Base-by-base conservation (phyloP, 2,888 invertebrate species). In the Eumerus sabulonum region DNA sequence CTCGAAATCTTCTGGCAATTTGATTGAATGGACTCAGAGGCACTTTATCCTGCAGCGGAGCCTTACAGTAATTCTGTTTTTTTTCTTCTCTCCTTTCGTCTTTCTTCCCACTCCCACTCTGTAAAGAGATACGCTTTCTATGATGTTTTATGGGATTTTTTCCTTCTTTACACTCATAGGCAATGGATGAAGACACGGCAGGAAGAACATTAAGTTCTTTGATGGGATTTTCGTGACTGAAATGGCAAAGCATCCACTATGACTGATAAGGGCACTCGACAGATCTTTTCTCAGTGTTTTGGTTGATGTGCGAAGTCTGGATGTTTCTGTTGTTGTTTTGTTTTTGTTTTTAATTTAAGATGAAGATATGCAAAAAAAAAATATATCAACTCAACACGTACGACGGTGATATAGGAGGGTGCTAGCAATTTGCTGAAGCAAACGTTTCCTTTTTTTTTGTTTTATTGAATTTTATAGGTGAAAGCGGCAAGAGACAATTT, bases 181-280 rank as follows among this genome's bases (percentile, higher is more conserved):
- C 51, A 48, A 27, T 48, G 70, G 63, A 77, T 73, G 47, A 73
- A 77, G 77, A 77, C 73, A 77, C 67, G 73, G 79, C 53, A 59
- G 64, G 73, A 73, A 53, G 60, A 66, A 64, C 74, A 81, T 81
- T 81, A 81, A 81, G 70, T 81, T 81, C 74, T 60, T 81, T 81
- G 81, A 81, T 81, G 81, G 81, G 70, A 64, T 74, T 71, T 81
- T 66, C 81, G 81, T 81, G 81, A 81, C 81, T 74, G 60, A 81
- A 81, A 81, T 81, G 50, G 47, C 36, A 74, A 81, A 71, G 54
- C 63, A 59, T 60, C 38, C 2, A 27, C 2, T 70, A 53, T 54
- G 54, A 64, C 63, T 68, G 47, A 19, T 16, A 60, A 63, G 50
- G 3, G 27, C 27, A 27, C 27, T 27, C 27, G 27, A 27, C n/a